Conservation (phyloP, 2,113 vertebrate genomes). For the Empidonax alnorum region DNA sequence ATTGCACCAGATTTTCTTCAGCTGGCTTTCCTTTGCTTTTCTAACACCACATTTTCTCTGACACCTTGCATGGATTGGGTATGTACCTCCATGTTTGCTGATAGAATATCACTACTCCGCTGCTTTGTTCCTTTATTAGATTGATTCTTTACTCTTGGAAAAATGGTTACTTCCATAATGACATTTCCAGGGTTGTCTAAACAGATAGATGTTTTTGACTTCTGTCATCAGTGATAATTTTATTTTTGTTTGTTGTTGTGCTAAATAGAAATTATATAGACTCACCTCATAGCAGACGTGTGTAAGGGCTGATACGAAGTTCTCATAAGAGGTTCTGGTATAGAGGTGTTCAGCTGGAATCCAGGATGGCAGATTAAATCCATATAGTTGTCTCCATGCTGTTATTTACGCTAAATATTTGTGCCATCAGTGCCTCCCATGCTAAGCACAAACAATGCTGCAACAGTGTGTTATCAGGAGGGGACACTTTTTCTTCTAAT, state of each 20-base stretch:
- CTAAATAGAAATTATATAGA: neutral
- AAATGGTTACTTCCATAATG: neutral
- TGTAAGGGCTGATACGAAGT: neutral
- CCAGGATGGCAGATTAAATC: neutral
- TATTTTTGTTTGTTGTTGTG: neutral
- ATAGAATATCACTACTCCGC: neutral
- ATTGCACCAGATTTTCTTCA: neutral
- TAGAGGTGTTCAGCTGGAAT: neutral
- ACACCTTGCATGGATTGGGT: neutral
- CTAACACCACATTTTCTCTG: neutral
- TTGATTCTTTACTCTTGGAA: neutral
- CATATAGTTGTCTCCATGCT: neutral
- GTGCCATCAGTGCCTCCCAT: neutral
- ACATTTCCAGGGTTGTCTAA: neutral
- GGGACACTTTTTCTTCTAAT: neutral
- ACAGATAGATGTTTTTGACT: neutral
- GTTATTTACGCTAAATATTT: neutral
- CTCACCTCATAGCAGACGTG: neutral
- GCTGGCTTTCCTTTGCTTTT: neutral
- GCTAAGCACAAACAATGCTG: neutral
- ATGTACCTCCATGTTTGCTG: accelerated
- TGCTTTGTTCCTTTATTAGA: neutral
- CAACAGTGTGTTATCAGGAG: neutral
- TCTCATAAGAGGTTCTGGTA: neutral
- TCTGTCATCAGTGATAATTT: neutral